Conservation (phyloP, 1,140 invertebrate species). For the Ephestia elutella region DNA sequence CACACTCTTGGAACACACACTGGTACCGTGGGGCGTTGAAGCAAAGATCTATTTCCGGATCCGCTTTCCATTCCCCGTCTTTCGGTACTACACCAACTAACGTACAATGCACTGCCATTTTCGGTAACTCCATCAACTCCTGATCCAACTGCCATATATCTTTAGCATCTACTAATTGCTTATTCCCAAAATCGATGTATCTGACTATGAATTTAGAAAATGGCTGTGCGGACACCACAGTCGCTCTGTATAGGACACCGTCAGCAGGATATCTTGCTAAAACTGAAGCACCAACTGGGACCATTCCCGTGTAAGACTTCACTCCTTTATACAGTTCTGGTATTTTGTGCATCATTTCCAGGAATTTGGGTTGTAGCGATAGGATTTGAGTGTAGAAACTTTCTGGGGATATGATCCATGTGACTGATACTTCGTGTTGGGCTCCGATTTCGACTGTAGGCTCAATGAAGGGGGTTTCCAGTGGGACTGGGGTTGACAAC, state of each 20-base stretch:
- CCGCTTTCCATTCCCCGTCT: conserved; percentile 73
- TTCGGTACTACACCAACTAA: conserved; percentile 76
- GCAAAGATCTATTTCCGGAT: conserved; percentile 71
- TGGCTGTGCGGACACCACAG: conserved; percentile 75
- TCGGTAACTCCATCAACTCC: conserved; percentile 79
- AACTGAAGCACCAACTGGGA: conserved; percentile 76
- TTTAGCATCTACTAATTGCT: conserved; percentile 72
- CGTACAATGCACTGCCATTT: conserved; percentile 80
- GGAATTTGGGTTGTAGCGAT: conserved; percentile 74
- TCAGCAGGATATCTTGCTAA: conserved; percentile 82
- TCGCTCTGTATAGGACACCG: conserved; percentile 79
- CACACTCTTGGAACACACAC: conserved; percentile 69
- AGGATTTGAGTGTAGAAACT: conserved; percentile 81
- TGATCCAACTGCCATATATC: conserved; percentile 81
- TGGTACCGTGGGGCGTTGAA: conserved; percentile 76
- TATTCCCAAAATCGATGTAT: conserved; percentile 86
- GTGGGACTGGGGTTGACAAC: conserved; percentile 37
- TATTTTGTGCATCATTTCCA: conserved; percentile 80
- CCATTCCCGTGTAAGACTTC: conserved; percentile 60
- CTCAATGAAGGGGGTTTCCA: conserved; percentile 39
- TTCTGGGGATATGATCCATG: conserved; percentile 74
- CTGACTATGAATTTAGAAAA: conserved; percentile 77
- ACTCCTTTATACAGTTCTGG: conserved; percentile 77
- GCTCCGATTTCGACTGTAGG: conserved; percentile 44
- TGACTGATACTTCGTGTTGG: conserved; percentile 60